Percentiles rank a stretch among this genome's conserved stretches.
Evolutionary conservation across 2,797 vertebrate genomes (phyloP).

Genomic region (Rhinoraja longicauda): DNA sequence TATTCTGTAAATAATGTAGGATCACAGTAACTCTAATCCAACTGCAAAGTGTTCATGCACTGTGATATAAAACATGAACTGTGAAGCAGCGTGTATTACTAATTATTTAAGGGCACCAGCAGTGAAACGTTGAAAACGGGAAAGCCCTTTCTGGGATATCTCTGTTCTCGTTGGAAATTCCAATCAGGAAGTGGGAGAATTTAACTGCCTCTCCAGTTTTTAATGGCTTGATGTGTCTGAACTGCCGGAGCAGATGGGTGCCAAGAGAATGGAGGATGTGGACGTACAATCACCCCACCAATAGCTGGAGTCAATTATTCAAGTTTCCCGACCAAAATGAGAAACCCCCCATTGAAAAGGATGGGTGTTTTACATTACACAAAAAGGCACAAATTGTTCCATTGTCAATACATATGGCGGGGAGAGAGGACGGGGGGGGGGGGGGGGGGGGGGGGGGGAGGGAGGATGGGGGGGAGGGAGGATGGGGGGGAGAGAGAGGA

Average conservation of each 20-base stretch:
- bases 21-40: not conserved
- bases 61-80: not conserved
- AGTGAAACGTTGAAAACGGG: not conserved
- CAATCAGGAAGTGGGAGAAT: constrained; percentile 34
- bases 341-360: not conserved
- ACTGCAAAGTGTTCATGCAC: not conserved
- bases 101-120: not conserved
- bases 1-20: not conserved
- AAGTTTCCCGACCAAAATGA: constrained; percentile 5
- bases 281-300: constrained; percentile 3
- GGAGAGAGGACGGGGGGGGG: no score
- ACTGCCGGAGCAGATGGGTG: not conserved
- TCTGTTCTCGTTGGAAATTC: not conserved
- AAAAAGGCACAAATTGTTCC: no score
- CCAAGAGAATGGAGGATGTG: constrained; percentile 30
- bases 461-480: no score
- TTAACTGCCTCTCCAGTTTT: not conserved
- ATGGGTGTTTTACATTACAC: not conserved
- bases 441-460: no score
- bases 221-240: not conserved
- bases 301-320: not conserved
- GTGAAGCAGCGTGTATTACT: not conserved
- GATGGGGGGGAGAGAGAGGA: no score
- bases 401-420: no score
- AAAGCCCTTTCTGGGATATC: constrained; percentile 14